Conservation (phyloP, 2,888 invertebrate genomes). For the Willowsia nigromaculata region DNA sequence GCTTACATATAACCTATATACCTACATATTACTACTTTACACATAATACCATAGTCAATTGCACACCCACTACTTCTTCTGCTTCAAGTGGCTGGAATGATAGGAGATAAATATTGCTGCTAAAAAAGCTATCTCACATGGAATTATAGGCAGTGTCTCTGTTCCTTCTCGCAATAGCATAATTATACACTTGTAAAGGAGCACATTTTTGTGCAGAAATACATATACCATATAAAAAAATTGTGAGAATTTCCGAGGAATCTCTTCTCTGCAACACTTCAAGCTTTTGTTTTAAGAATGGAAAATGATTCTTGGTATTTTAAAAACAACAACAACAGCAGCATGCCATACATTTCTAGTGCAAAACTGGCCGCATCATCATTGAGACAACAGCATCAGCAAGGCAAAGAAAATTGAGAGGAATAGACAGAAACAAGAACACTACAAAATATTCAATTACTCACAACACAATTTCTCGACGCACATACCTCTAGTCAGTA, state of each 20-base stretch:
- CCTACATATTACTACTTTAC: background rate
- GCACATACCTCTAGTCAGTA: background rate
- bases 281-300: background rate
- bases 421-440: background rate
- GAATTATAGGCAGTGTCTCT: background rate
- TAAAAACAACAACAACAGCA: background rate
- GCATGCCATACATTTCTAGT: background rate
- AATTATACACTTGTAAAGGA: background rate
- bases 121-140: background rate
- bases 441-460: conserved; percentile 22
- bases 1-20: background rate
- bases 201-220: too few species aligned
- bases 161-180: background rate
- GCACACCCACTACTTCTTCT: background rate
- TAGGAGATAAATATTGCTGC: background rate
- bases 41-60: background rate
- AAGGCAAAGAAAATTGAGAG: background rate
- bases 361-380: background rate
- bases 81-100: background rate
- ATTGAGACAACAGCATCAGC: background rate
- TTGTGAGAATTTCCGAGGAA: background rate
- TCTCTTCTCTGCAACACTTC: background rate
- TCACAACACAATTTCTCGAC: background rate
- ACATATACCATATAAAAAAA: background rate
- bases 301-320: background rate